Evolutionary conservation across 2,797 vertebrate species (phyloP).

Genomic region (Xenentodon cancila): DNA sequence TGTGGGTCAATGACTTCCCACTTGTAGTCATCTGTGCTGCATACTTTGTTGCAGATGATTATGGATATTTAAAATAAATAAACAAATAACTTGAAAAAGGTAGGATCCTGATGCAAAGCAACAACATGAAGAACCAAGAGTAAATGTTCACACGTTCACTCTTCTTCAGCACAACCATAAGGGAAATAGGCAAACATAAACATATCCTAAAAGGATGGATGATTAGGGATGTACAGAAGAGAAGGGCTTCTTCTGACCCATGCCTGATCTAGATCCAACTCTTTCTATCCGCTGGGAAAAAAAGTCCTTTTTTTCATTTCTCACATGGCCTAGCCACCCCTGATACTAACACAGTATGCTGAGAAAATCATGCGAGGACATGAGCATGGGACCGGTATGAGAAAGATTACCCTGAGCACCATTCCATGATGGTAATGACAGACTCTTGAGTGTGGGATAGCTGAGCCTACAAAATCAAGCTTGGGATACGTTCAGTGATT

Average conservation of each 20-base stretch:
- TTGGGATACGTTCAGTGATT: background rate
- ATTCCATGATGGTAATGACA: constrained; percentile 22
- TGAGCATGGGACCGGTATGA: constrained; percentile 49
- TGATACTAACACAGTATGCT: constrained; percentile 66
- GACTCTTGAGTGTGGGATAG: background rate
- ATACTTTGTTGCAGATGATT: constrained; percentile 3
- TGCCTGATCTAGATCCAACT: constrained; percentile 66
- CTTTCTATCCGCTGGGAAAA: constrained; percentile 71
- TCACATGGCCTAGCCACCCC: constrained; percentile 75
- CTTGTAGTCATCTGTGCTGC: constrained; percentile 21
- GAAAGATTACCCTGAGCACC: constrained; percentile 38
- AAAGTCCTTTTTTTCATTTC: constrained; percentile 68
- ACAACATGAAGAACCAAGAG: constrained; percentile 3
- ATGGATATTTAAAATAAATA: constrained; percentile 4
- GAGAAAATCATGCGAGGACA: constrained; percentile 65
- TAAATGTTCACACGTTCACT: constrained; percentile 57
- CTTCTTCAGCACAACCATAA: constrained; percentile 48
- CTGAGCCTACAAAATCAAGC: background rate
- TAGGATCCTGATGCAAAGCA: constrained; percentile 10
- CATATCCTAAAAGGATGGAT: constrained; percentile 71
- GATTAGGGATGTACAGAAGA: constrained; percentile 65
- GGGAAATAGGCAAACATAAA: constrained; percentile 74
- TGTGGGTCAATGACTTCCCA: constrained; percentile 27
- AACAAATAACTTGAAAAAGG: constrained; percentile 14
- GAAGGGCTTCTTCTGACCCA: constrained; percentile 62